Conservation (phyloP, 2,113 vertebrate genomes). For the Artemisiospiza belli region DNA sequence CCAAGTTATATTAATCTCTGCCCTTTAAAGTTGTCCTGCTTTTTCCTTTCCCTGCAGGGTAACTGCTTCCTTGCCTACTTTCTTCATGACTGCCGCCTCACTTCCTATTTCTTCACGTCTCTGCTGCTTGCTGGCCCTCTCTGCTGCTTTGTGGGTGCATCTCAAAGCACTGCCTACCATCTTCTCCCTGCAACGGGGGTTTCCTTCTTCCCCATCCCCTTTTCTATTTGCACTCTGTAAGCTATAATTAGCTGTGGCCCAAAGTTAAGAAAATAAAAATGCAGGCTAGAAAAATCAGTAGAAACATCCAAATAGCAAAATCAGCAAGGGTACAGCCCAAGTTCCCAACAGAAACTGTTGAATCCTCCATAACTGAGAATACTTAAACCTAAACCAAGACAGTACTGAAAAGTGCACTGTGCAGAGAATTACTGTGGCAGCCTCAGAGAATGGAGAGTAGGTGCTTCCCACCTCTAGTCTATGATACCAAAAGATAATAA, state of each 20-base stretch:
- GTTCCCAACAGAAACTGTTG: neutral
- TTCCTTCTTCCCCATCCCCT: neutral
- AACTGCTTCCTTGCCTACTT: conserved; percentile 16
- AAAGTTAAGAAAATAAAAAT: conserved; percentile 25
- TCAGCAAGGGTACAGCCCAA: neutral
- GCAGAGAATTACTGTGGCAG: neutral
- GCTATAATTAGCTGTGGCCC: neutral
- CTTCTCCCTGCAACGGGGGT: neutral
- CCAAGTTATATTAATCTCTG: conserved; percentile 11
- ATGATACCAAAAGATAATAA: neutral
- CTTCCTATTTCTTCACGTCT: conserved; percentile 53
- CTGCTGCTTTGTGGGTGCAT: neutral
- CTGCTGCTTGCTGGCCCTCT: neutral
- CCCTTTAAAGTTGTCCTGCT: conserved; percentile 4
- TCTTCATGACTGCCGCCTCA: conserved; percentile 40
- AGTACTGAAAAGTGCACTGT: neutral
- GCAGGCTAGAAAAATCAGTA: neutral
- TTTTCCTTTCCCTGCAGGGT: conserved; percentile 25
- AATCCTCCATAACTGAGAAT: neutral
- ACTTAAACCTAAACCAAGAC: neutral
- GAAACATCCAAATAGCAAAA: neutral
- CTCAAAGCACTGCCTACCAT: neutral
- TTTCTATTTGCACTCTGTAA: neutral
- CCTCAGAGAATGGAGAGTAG: neutral
- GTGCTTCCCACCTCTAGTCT: neutral